Evolutionary conservation across 2,888 invertebrate species (phyloP).

Genomic region (Leucoma salicis): DNA sequence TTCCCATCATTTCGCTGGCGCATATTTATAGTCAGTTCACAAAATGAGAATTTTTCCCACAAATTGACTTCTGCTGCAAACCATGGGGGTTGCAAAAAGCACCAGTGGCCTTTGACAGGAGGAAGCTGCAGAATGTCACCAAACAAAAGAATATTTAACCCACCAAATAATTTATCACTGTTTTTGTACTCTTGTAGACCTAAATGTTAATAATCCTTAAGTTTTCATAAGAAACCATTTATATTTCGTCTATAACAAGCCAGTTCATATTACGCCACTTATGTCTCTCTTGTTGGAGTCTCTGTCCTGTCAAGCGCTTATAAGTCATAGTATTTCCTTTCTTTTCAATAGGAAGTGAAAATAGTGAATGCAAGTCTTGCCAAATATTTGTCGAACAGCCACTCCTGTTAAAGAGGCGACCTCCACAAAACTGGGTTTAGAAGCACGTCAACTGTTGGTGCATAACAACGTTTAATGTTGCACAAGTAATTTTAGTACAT

Average conservation of each 20-base stretch:
- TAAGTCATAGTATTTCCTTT: neutral
- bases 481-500: constrained; percentile 32
- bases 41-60: constrained; percentile 35
- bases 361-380: constrained; percentile 3
- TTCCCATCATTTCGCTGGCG: constrained; percentile 35
- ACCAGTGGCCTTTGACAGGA: constrained; percentile 9
- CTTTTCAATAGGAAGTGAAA: constrained; percentile 3
- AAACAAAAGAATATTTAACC: neutral
- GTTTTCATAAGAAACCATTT: constrained; percentile 37
- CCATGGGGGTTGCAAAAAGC: constrained; percentile 7
- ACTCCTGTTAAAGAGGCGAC: constrained; percentile 16
- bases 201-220: constrained; percentile 27
- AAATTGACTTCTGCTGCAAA: constrained; percentile 11
- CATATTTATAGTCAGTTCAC: constrained; percentile 43
- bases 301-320: neutral
- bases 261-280: constrained; percentile 35
- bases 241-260: constrained; percentile 36
- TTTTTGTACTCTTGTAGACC: constrained; percentile 1
- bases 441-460: constrained; percentile 6
- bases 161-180: neutral
- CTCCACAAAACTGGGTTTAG: constrained; percentile 27
- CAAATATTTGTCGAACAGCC: constrained; percentile 6
- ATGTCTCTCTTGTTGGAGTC: constrained; percentile 13
- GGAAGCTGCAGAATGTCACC: neutral
- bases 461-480: constrained; percentile 31